phyloP scores from a whole-genome alignment of 2,113 vertebrate species.

The Himantopus leucocephalus region DNA sequence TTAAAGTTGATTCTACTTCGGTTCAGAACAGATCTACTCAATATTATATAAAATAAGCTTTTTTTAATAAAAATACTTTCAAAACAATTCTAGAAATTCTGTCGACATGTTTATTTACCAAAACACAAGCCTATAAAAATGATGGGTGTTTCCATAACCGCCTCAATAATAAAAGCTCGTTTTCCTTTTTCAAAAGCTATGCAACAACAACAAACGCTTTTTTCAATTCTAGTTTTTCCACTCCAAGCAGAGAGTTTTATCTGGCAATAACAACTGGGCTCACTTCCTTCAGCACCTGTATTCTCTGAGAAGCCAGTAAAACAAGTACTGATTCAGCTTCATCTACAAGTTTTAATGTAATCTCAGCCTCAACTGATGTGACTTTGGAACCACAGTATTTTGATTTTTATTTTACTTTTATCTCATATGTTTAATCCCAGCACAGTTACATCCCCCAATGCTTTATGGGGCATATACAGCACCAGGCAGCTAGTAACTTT shows the following conservation, averaged over 20 bases:
- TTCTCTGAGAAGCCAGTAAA: slow-evolving; percentile 38
- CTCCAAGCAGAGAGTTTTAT: neutral
- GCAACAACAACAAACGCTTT: neutral
- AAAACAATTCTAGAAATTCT: slow-evolving; percentile 4
- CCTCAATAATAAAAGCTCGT: neutral
- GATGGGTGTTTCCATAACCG: neutral
- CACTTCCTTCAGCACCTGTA: slow-evolving; percentile 21
- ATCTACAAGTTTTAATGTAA: neutral
- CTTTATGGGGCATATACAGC: neutral
- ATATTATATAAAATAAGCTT: neutral
- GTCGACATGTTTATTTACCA: neutral
- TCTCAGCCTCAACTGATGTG: neutral
- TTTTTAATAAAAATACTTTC: neutral
- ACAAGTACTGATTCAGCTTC: neutral
- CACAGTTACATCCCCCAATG: neutral
- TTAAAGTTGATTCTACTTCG: neutral
- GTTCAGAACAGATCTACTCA: neutral
- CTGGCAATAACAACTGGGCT: neutral
- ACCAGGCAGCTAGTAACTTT: neutral
- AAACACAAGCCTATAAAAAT: neutral
- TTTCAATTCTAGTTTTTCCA: neutral
- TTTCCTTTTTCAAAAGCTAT: neutral
- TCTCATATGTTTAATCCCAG: neutral
- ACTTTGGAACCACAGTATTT: neutral
- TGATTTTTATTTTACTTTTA: slow-evolving; percentile 3